Percentiles rank a stretch among this genome's conserved stretches.
Evolutionary conservation across 2,888 invertebrate species (phyloP).

Genomic region (Agrochola lota): DNA sequence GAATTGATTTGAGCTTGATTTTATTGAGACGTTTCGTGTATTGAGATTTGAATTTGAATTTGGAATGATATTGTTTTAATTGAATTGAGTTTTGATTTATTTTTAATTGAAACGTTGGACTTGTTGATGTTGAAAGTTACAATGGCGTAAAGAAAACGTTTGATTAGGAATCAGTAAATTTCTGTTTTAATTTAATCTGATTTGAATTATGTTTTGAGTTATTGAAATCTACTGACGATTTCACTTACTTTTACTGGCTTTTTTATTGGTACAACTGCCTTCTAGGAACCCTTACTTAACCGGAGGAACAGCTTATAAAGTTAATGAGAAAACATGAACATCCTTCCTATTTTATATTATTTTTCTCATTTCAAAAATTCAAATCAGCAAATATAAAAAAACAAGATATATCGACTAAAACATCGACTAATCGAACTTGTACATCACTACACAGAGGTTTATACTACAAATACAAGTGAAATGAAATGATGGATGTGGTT

Average conservation of each 20-base stretch:
- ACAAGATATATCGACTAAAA: constrained; percentile 3
- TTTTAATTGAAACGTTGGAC: neutral
- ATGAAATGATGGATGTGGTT: constrained; percentile 63
- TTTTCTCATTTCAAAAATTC: neutral
- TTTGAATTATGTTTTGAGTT: neutral
- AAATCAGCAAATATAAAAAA: neutral
- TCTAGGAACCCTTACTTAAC: neutral
- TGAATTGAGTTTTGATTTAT: constrained; percentile 9
- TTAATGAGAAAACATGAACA: neutral
- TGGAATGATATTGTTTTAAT: constrained; percentile 23
- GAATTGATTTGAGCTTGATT: constrained; percentile 47
- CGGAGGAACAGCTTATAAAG: neutral
- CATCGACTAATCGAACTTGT: constrained; percentile 31
- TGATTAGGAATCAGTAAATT: neutral
- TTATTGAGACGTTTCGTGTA: constrained; percentile 29
- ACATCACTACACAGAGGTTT: constrained; percentile 53
- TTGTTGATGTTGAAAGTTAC: neutral
- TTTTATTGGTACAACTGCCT: neutral
- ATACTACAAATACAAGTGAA: constrained; percentile 56
- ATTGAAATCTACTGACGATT: neutral
- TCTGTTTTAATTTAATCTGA: neutral
- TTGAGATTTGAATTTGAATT: constrained; percentile 39
- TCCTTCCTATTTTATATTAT: no score
- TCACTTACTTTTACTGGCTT: neutral
- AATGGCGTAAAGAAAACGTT: neutral